Conservation (phyloP, 2,888 invertebrate species). For the Yponomeuta sedellus region DNA sequence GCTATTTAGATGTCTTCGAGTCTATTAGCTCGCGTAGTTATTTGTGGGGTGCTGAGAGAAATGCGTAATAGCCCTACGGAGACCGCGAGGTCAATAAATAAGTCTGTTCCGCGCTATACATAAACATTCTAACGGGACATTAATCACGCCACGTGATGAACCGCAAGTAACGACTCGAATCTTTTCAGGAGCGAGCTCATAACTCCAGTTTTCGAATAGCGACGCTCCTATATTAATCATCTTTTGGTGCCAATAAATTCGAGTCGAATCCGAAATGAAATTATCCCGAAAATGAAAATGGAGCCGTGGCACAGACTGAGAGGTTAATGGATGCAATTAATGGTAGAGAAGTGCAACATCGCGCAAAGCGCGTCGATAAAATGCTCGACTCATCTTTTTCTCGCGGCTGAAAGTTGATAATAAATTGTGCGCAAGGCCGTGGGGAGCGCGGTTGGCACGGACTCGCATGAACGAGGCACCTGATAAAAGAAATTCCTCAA, state of each 20-base stretch:
- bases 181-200: not conserved
- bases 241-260: not conserved
- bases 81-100: not conserved
- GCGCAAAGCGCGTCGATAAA: conserved; percentile 25
- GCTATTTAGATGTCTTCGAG: conserved; percentile 40
- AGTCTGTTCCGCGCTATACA: not conserved
- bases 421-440: conserved; percentile 26
- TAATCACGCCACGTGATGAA: not conserved
- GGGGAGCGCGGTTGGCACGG: conserved; percentile 22
- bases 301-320: not conserved
- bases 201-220: not conserved
- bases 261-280: conserved; percentile 8
- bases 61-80: conserved; percentile 4
- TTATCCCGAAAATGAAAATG: conserved; percentile 5
- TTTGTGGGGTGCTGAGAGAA: conserved; percentile 47
- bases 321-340: conserved; percentile 10
- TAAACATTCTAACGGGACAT: not conserved
- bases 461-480: conserved; percentile 45
- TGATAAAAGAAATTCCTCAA: conserved; percentile 53
- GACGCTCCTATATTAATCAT: not conserved
- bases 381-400: conserved; percentile 27
- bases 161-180: not conserved
- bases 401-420: conserved; percentile 26
- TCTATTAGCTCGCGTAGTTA: conserved; percentile 31
- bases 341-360: conserved; percentile 16